These are phyloP conservation scores for Nasonia giraulti DNA, from an alignment of 1,140 invertebrate genomes.

Conservation along the genomic window DNA sequence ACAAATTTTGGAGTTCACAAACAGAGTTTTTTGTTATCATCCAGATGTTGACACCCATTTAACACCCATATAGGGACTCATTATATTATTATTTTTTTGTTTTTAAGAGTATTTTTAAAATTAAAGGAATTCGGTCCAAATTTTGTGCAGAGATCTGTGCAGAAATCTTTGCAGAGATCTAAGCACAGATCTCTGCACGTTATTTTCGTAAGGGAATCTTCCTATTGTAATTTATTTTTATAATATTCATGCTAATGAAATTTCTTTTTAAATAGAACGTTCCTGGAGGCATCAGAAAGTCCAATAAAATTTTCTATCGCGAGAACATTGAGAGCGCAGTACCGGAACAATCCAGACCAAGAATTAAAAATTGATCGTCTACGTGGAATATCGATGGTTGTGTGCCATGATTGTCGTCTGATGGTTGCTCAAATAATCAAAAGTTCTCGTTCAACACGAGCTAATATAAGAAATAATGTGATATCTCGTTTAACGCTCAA, in stretches of 20 bases:
- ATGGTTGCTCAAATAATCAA: conserved; percentile 96
- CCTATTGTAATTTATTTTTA: no score
- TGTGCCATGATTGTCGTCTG: conserved; percentile 95
- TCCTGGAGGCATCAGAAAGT: neutral
- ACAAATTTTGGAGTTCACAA: no score
- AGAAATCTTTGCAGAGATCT: no score
- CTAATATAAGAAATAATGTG: conserved; percentile 85
- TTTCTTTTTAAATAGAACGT: neutral
- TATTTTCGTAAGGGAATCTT: no score
- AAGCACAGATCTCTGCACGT: no score
- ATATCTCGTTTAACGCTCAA: conserved; percentile 87
- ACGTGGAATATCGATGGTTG: conserved; percentile 87
- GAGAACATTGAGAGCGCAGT: neutral
- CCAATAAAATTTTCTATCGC: neutral
- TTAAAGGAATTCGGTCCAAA: no score
- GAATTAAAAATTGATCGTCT: neutral
- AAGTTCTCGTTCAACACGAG: conserved; percentile 85
- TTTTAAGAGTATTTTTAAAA: no score
- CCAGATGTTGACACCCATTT: no score
- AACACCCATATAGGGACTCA: no score
- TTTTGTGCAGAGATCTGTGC: no score
- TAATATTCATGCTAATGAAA: neutral
- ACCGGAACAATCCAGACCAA: neutral
- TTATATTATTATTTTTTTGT: no score
- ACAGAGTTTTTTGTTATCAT: no score